Base-by-base conservation (phyloP, 2,888 invertebrate genomes). In the Calameuta filiformis region DNA sequence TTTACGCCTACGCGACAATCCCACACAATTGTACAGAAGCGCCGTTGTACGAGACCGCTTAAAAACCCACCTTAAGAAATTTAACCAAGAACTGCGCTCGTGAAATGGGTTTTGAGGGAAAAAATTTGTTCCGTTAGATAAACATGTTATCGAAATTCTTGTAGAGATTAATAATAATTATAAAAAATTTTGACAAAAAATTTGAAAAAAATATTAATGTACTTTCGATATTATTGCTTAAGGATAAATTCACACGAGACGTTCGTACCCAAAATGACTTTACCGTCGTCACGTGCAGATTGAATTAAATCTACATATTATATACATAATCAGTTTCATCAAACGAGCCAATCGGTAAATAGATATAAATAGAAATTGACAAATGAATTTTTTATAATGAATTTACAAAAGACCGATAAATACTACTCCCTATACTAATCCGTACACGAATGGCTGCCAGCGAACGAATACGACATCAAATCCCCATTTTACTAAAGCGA, bases 1-100 rank as follows among this genome's bases (percentile, higher is more conserved):
- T 83, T 80, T 83, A 82, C 85, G 85, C 87, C 87, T 80, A 86
- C 87, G 78, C 83, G 78, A 77, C 23, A 9, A 56, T 73, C 79
- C 78, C 79, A 77, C 79, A 79, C 79, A 76, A 75, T 76, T 76
- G 35, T 34, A 4, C 75, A 68, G 71, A 76, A 56, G 56, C 35
- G 71, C 68, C 68, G 35, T 75, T 74, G 71, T 69, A 2, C 23
- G 56, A 0, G 56, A 9, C 1, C 23, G 15, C 23, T 23, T 56
- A 56, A 23, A 56, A 23, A 56, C 9, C 23, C 56, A 9, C 56
- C 56, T 56, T 56, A 56, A 56, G 56, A 56, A 9, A 56, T 56
- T 34, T 82, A 81, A 81, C 80, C 81, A 81, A 81, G 35, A 76
- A 74, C 56, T 12, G 69, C 71, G 77, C 12, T 80, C 69, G 2